Conservation (phyloP, 1,140 invertebrate genomes). For the Bombus waltoni region DNA sequence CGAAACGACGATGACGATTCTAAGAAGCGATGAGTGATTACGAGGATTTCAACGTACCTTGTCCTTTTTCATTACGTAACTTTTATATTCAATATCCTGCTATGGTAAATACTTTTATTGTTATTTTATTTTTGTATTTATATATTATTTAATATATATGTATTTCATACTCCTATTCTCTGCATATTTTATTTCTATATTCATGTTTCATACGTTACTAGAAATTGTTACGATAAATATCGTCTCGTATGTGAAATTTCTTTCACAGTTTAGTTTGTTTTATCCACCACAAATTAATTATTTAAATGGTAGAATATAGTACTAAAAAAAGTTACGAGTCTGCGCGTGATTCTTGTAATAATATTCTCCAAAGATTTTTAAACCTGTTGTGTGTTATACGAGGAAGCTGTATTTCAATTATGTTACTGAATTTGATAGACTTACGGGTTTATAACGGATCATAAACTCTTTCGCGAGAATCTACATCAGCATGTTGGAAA, state of each 20-base stretch:
- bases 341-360: background rate
- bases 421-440: background rate
- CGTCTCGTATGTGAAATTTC: too few species aligned
- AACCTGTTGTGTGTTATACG: background rate
- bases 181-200: background rate
- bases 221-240: too few species aligned
- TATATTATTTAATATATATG: background rate
- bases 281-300: too few species aligned
- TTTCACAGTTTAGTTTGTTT: too few species aligned
- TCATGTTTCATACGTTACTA: background rate
- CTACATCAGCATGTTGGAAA: background rate
- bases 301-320: background rate
- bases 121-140: background rate
- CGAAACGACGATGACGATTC: background rate
- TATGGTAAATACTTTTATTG: background rate
- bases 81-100: background rate
- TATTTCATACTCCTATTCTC: too few species aligned
- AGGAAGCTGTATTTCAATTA: background rate
- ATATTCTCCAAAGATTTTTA: background rate
- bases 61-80: background rate
- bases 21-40: background rate
- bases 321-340: background rate
- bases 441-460: constrained; percentile 2
- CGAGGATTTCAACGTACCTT: background rate
- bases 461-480: background rate